phyloP scores from a whole-genome alignment of 2,797 vertebrate species.

The Sphenopsis melanotis region DNA sequence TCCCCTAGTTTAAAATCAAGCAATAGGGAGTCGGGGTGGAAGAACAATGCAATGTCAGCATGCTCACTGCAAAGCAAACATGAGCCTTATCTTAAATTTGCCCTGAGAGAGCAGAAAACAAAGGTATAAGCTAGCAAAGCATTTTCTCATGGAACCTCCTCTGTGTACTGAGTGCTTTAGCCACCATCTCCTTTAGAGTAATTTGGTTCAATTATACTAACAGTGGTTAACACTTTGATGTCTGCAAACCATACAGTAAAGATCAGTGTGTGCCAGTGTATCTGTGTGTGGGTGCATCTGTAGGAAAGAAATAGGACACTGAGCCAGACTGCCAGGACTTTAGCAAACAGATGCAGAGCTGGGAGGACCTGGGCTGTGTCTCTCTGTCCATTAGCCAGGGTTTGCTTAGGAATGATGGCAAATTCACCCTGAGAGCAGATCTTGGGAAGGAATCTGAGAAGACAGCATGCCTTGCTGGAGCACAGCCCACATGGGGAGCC shows the following conservation, averaged over 20 bases:
- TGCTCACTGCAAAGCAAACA: slow-evolving; percentile 11
- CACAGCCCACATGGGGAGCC: too few relatives aligned
- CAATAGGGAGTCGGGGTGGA: background rate
- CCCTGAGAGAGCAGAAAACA: background rate
- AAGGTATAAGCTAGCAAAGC: background rate
- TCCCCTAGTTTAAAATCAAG: slow-evolving; percentile 7
- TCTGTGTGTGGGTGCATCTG: background rate
- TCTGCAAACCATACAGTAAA: background rate
- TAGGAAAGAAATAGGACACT: background rate
- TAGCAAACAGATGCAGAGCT: background rate
- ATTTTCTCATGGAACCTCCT: background rate
- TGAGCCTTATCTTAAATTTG: slow-evolving; percentile 19
- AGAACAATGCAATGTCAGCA: slow-evolving; percentile 34
- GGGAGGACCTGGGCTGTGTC: background rate
- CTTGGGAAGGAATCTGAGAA: background rate
- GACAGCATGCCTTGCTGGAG: background rate
- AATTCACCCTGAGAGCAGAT: background rate
- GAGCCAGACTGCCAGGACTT: background rate
- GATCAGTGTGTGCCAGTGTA: too few relatives aligned
- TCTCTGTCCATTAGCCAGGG: background rate
- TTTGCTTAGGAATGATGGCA: background rate
- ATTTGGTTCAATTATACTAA: background rate
- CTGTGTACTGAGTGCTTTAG: background rate
- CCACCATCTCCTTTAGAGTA: background rate
- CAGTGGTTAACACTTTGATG: background rate